Conservation (phyloP, 2,888 invertebrate genomes). For the Luffia ferchaultella region DNA sequence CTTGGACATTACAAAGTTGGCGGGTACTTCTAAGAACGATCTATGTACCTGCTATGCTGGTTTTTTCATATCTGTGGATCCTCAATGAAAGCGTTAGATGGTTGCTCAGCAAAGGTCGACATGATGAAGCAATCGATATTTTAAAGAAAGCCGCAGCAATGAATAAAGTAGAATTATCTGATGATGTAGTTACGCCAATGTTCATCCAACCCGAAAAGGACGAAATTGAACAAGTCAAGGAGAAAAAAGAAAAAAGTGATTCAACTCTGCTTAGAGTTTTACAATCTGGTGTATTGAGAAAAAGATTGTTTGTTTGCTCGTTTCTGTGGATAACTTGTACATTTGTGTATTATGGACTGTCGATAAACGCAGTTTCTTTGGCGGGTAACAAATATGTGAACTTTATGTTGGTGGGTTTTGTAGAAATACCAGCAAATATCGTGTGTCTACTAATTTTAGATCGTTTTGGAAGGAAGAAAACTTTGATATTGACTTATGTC, state of each 20-base stretch:
- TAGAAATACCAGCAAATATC: conserved; percentile 79
- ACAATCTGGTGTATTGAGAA: conserved; percentile 60
- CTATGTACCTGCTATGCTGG: conserved; percentile 73
- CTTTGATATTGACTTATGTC: conserved; percentile 69
- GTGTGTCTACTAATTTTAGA: conserved; percentile 70
- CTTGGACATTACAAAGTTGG: conserved; percentile 78
- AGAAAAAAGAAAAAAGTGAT: conserved; percentile 12
- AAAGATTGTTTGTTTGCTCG: conserved; percentile 70
- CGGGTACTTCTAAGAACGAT: conserved; percentile 70
- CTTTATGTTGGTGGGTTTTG: conserved; percentile 70
- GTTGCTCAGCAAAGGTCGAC: conserved; percentile 74
- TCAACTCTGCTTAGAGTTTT: conserved; percentile 50
- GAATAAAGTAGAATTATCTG: conserved; percentile 62
- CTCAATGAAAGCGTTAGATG: conserved; percentile 80
- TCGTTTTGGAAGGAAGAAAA: conserved; percentile 69
- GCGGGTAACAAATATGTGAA: conserved; percentile 81
- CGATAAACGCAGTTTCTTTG: conserved; percentile 78
- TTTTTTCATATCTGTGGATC: conserved; percentile 74
- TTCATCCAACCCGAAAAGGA: conserved; percentile 24
- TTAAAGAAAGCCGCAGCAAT: conserved; percentile 72
- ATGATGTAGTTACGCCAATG: conserved; percentile 42
- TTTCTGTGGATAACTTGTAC: conserved; percentile 83
- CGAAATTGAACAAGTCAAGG: conserved; percentile 13
- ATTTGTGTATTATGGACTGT: conserved; percentile 82
- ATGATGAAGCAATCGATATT: conserved; percentile 69